These are phyloP conservation scores for Eupithecia tripunctaria DNA, from an alignment of 2,888 invertebrate species.

Conservation along the genomic window DNA sequence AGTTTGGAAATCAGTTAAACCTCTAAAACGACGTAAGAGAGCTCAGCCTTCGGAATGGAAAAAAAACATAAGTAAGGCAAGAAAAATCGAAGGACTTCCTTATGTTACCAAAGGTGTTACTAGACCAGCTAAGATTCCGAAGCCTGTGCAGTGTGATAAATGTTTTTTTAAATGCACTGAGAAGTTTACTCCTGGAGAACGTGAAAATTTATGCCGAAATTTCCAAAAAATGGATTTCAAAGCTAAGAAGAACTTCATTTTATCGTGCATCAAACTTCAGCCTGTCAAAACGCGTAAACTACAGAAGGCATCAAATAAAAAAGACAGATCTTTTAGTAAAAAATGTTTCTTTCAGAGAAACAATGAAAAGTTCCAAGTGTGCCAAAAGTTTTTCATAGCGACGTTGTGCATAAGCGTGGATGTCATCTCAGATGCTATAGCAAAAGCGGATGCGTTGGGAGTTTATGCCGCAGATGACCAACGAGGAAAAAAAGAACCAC, in stretches of 20 bases:
- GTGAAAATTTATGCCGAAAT: no score
- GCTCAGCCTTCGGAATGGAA: neutral
- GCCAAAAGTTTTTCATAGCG: slow-evolving; percentile 17
- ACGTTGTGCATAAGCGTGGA: slow-evolving; percentile 21
- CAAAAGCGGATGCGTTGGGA: no score
- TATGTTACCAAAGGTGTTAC: no score
- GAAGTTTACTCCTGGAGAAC: no score
- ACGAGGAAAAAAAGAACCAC: slow-evolving; percentile 11
- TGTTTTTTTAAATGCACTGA: no score
- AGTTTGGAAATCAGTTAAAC: neutral
- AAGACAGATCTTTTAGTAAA: slow-evolving; percentile 3
- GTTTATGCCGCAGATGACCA: no score
- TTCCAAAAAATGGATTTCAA: no score
- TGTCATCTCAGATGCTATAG: slow-evolving; percentile 24
- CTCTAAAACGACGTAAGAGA: neutral
- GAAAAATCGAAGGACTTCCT: neutral
- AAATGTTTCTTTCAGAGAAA: slow-evolving; percentile 20
- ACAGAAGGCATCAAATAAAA: slow-evolving; percentile 24
- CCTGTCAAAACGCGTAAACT: slow-evolving; percentile 10
- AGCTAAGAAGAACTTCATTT: no score
- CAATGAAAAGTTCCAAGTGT: slow-evolving; percentile 16
- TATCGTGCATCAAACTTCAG: no score
- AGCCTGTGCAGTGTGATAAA: no score
- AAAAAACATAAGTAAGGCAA: neutral
- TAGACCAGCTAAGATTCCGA: no score